These are phyloP conservation scores for Macroglossus sobrinus DNA, from an alignment of 2,113 vertebrate species.

Conservation along the genomic window DNA sequence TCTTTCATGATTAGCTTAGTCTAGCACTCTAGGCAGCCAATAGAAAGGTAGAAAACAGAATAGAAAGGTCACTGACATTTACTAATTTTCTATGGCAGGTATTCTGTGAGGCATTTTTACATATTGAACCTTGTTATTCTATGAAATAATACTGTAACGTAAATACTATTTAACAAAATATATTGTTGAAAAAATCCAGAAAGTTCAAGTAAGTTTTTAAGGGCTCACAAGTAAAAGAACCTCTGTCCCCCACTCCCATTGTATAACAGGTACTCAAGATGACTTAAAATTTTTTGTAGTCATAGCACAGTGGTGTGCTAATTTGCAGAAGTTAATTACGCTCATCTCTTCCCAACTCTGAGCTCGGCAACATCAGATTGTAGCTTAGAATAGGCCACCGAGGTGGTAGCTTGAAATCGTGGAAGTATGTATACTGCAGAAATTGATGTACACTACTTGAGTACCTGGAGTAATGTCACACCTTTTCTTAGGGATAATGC, in stretches of 20 bases:
- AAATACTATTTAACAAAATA: neutral
- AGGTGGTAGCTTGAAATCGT: neutral
- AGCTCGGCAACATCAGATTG: neutral
- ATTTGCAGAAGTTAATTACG: neutral
- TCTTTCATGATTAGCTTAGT: neutral
- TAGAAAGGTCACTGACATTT: neutral
- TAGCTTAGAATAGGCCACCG: neutral
- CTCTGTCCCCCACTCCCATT: neutral
- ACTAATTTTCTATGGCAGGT: neutral
- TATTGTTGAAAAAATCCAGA: neutral
- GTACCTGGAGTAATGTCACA: neutral
- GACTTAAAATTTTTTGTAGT: neutral
- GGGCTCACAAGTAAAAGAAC: neutral
- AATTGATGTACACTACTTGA: neutral
- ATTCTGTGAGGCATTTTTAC: neutral
- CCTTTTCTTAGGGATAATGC: neutral
- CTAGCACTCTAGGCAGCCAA: neutral
- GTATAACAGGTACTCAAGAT: neutral
- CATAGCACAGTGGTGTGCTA: neutral
- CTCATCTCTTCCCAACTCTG: neutral
- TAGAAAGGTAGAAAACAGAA: neutral
- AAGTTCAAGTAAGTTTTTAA: neutral
- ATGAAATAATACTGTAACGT: neutral
- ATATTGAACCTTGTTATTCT: neutral
- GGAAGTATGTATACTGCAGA: neutral